Evolutionary conservation across 2,113 vertebrate genomes (phyloP), one percentile per base, ranked within the genome.

Genomic region (Tauraco erythrolophus): DNA sequence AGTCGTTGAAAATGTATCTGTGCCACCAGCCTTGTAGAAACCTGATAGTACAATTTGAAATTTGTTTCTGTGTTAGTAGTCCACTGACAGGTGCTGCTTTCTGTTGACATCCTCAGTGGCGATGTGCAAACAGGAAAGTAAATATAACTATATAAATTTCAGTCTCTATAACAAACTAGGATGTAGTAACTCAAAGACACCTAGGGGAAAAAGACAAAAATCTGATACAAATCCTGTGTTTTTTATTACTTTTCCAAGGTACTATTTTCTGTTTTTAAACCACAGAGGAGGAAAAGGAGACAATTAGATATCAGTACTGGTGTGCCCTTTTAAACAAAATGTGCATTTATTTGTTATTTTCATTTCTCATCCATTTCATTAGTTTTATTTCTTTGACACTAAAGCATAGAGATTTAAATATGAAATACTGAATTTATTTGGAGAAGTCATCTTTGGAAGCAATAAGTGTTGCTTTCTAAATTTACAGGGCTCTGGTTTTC

Each of bases 251-350:
- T 81, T 83, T 45, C 56, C n/a, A 70, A 50, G 27, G 6, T 21
- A 14, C 2, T 85, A 66, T 79, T 79, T 74, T 28, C 65, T 46
- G 4, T 2, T 89, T 82, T 35, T 66, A 89, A 71, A 5, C 5
- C 31, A 41, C 14, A 21, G 31, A 46, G 5, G 4, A 43, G 5
- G 4, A 45, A 72, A 72, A 21, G 0, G 6, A 74, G 14, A 84
- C 4, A 75, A 35, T 31, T 30, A 57, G 0, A 4, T 33, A n/a
- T 22, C 3, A 0, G 24, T 88, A 60, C 65, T 13, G 0, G 0
- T 50, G 14, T 16, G 11, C 6, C 7, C 11, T 57, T 76, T 90
- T 90, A 58, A 86, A 86, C 37, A 1, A 91, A 91, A 78, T 4
- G 1, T 66, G 5, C 22, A 39, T 61, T 79, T 85, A 51, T 50